Base-by-base conservation (phyloP, 2,888 invertebrate species). In the Synanthedon vespiformis region DNA sequence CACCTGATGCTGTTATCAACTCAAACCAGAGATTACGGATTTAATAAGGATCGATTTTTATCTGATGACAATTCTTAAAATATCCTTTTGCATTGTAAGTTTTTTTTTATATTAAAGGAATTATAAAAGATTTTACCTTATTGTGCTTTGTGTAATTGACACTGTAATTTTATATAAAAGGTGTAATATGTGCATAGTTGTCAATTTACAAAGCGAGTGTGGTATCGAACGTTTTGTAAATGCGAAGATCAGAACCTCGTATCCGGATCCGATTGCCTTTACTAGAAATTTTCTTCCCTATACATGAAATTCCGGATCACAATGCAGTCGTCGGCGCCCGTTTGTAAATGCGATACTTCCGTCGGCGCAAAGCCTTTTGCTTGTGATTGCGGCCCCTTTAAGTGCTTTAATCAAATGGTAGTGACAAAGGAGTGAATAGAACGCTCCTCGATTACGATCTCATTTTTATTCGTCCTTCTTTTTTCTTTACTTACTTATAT, bases 301-400 rank as follows among this genome's bases (percentile, higher is more conserved):
- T 52, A 16, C 44, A 48, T 40, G 56, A 59, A 59, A 56, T 56
- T 61, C 55, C 54, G 57, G 52, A 63, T 67, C 69, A 80, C 82
- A 85, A 82, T 82, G 74, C 77, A 75, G 76, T 77, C 88, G 88
- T 88, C 74, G 68, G 71, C 34, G 34, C 62, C 67, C 80, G 75
- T 84, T 81, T 87, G 88, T 83, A 83, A 83, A 88, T 74, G 82
- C 77, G 88, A 88, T 88, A 88, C 88, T 88, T 88, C 88, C 87
- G 81, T 72, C 76, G 69, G 72, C 67, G 71, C 73, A 68, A 70
- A 78, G 74, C 74, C 72, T 73, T 70, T 78, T 77, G 75, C 78
- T 77, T 82, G 74, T 79, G 83, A 84, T 80, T 83, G 81, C 77
- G 83, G 83, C 77, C 72, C 77, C 77, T 83, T 83, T 79, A 77